Evolutionary conservation across 2,797 vertebrate species (phyloP), one percentile per base, ranked within the genome.

Genomic region (Crax fasciolata): DNA sequence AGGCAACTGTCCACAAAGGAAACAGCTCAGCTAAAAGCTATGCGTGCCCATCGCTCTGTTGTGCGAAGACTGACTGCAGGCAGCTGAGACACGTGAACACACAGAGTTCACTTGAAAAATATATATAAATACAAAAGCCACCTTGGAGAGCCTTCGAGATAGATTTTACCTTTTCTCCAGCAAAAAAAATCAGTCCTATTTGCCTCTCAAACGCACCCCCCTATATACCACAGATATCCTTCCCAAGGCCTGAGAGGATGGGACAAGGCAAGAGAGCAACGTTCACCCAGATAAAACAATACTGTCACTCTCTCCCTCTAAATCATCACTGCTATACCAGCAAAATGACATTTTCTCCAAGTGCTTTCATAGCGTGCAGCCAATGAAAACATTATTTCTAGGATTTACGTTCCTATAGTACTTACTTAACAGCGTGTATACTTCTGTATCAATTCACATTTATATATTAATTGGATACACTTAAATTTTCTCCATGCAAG

Each of bases 1-100:
- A 66, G 52, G 78, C n/a, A 88, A 54, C 23, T 5, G 1, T 62
- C 48, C 59, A 66, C 59, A 94, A 79, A 89, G 80, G 61, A 88
- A 82, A 46, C 11, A 67, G 89, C 48, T 84, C 62, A 73, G 30
- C 68, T 78, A 74, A 77, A 78, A 92, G 79, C 23, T 91, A 70
- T 44, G 52, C 30, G 27, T 15, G 20, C 25, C 54, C 85, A 88
- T 65, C 3, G 1, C 44, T 39, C 20, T 72, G 58, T 38, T 46
- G 9, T 1, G 1, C 41, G 73, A 81, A 91, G 66, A 85, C 9
- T 70, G 55, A 41, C 23, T 49, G 39, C 1, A 10, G 81, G 51
- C 54, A 68, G 25, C 43, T 39, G 11, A 94, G 27, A 84, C 79
- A 59, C 39, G 35, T 9, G 24, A 70, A 55, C 1, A 80, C 28